Base-by-base conservation (phyloP, 2,797 vertebrate genomes). In the Tachyglossus aculeatus region DNA sequence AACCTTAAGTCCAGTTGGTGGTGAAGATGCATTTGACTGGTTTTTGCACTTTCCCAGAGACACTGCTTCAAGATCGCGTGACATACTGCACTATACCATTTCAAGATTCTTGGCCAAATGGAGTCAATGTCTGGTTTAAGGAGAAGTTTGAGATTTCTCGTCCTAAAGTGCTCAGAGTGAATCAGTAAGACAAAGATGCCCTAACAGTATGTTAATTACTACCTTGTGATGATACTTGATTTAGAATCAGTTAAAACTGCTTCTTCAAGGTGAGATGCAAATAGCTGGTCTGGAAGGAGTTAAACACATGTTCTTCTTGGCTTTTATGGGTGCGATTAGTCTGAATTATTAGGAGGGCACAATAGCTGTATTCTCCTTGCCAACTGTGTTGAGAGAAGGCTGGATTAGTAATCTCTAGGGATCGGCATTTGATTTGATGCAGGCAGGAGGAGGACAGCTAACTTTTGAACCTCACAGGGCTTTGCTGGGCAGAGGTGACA, bases 401-500 rank as follows among this genome's bases (percentile, higher is more conserved):
- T 29, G 93, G 94, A 95, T 94, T 94, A 94, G 91, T 87, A 91
- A 89, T 91, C 92, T 94, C 93, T 75, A 60, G 92, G 93, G 93
- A 92, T 91, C 81, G 86, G 84, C 86, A 81, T 72, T 74, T 86
- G 90, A 95, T 94, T 92, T 94, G 93, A 95, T 94, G 91, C 90
- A 94, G 92, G 94, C 94, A 95, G 93, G 93, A 94, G 93, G 93
- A 93, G 94, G 94, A 95, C 75, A 79, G 94, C 94, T 96, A 94
- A 95, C 94, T 95, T 95, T 94, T 92, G 92, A 95, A 94, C 92
- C 92, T 90, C 88, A 93, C 90, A 92, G 89, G 91, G 93, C 90
- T 93, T 94, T 94, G 89, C 94, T 93, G 95, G 94, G 93, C 92
- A 93, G 91, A 90, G 93, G 92, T 94, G 95, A 95, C 91, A 94